phyloP scores from a whole-genome alignment of 2,113 vertebrate species.

The Fukomys damarensis region DNA sequence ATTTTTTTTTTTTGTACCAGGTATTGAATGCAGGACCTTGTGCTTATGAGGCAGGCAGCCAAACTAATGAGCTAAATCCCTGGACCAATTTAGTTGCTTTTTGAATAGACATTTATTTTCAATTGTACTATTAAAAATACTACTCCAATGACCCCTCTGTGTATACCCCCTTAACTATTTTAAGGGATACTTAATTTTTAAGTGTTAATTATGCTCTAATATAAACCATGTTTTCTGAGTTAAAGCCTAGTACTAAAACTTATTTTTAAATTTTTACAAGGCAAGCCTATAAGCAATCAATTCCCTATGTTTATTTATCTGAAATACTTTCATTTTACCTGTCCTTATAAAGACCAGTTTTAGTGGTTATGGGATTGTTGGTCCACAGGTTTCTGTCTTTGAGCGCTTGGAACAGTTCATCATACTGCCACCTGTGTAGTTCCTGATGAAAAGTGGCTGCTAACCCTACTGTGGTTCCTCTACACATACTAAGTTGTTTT shows the following conservation, averaged over 20 bases:
- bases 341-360: background rate
- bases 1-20: too few relatives aligned
- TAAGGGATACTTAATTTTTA: background rate
- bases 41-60: too few relatives aligned
- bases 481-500: background rate
- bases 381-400: background rate
- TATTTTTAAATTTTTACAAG: background rate
- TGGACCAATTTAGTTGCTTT: background rate
- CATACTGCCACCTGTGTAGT: background rate
- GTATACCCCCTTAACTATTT: background rate
- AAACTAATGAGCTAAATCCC: too few relatives aligned
- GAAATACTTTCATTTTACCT: conserved; percentile 3
- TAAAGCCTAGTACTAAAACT: background rate
- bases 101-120: background rate
- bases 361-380: background rate
- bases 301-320: background rate
- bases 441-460: background rate
- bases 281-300: background rate
- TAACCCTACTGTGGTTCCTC: background rate
- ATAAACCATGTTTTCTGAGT: conserved; percentile 6
- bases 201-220: conserved; percentile 19
- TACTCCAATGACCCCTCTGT: background rate
- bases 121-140: background rate
- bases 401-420: background rate
- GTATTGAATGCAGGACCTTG: too few relatives aligned